These are phyloP conservation scores for Hyperoplus immaculatus DNA, from an alignment of 2,797 vertebrate genomes.

Conservation along the genomic window DNA sequence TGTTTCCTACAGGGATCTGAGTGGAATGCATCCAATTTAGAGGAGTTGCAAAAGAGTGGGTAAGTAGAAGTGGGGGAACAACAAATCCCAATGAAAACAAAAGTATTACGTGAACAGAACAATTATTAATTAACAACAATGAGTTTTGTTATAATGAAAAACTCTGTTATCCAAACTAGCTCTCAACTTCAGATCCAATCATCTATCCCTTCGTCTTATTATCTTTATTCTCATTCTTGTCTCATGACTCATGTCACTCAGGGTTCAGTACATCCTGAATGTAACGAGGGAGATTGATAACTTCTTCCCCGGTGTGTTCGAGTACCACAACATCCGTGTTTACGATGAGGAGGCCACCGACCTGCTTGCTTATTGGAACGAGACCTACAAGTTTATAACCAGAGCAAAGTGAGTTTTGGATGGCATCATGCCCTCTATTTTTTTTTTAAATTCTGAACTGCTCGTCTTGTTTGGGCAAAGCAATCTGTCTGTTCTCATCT, in stretches of 20 bases:
- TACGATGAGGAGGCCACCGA: slow-evolving; percentile 98
- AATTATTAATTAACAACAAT: background rate
- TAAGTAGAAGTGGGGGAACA: slow-evolving; percentile 77
- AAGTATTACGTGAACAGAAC: background rate
- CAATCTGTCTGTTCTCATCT: background rate
- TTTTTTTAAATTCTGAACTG: background rate
- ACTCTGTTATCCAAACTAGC: background rate
- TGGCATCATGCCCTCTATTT: background rate
- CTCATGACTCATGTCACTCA: slow-evolving; percentile 57
- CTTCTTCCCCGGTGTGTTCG: slow-evolving; percentile 97
- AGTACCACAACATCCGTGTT: slow-evolving; percentile 98
- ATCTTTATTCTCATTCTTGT: background rate
- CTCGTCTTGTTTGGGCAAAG: background rate
- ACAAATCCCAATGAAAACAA: slow-evolving; percentile 20
- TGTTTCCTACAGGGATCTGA: slow-evolving; percentile 92
- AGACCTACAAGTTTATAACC: slow-evolving; percentile 98
- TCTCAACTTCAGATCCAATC: background rate
- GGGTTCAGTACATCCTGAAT: slow-evolving; percentile 97
- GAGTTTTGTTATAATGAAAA: slow-evolving; percentile 6
- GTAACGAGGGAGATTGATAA: slow-evolving; percentile 99
- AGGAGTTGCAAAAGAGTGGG: slow-evolving; percentile 97
- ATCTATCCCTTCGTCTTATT: slow-evolving; percentile 7
- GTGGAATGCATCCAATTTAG: slow-evolving; percentile 98
- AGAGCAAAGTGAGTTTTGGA: slow-evolving; percentile 92
- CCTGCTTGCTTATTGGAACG: slow-evolving; percentile 97